Evolutionary conservation across 2,888 invertebrate species (phyloP).

Genomic region (Eupithecia exiguata): DNA sequence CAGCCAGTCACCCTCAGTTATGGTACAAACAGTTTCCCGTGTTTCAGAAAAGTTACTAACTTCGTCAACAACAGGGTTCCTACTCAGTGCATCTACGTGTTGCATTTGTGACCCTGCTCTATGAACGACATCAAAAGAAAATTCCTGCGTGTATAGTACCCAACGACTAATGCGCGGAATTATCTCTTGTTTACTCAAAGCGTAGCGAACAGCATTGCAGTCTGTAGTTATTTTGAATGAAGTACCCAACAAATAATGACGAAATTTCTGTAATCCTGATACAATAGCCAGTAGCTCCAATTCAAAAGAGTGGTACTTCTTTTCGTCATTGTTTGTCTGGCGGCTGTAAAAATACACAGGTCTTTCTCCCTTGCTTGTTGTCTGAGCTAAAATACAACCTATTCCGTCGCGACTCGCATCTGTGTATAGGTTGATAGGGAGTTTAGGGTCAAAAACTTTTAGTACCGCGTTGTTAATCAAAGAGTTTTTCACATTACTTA

Average conservation of each 20-base stretch:
- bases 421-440: no score
- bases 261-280: constrained; percentile 44
- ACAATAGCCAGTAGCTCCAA: constrained; percentile 29
- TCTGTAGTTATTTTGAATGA: constrained; percentile 42
- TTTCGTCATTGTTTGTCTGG: constrained; percentile 26
- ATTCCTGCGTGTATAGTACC: constrained; percentile 45
- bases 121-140: constrained; percentile 38
- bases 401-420: no score
- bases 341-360: constrained; percentile 24
- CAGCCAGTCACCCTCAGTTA: constrained; percentile 17
- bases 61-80: constrained; percentile 10
- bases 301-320: constrained; percentile 31
- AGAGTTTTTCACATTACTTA: not conserved
- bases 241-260: constrained; percentile 45
- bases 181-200: constrained; percentile 43
- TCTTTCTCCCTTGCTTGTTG: constrained; percentile 5
- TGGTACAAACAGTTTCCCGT: not conserved
- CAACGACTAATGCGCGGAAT: constrained; percentile 45
- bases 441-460: no score
- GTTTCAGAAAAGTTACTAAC: not conserved
- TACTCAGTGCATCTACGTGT: constrained; percentile 42
- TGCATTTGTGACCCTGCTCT: constrained; percentile 40
- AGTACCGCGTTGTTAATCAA: no score
- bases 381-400: no score
- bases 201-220: constrained; percentile 42